Conservation (phyloP, 53 echinoderm and acorn worm genomes). For the Echinometra lucunter region DNA sequence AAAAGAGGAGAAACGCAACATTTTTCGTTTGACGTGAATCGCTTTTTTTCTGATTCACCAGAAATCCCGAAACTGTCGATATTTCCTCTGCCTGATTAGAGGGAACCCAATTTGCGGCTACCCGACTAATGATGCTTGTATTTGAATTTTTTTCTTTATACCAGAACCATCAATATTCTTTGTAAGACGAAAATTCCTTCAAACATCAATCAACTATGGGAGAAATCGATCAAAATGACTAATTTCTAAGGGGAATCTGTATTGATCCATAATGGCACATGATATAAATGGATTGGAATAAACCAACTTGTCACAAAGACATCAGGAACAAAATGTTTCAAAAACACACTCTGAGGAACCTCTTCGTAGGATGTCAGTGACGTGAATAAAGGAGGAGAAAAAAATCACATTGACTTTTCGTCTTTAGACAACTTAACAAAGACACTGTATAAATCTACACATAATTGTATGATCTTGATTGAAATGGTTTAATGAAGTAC, state of each 20-base stretch:
- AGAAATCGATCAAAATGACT: slow-evolving; percentile 24
- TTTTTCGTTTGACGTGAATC: slow-evolving; percentile 23
- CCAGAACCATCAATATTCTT: not conserved
- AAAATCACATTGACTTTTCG: not conserved
- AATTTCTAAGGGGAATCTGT: slow-evolving; percentile 22
- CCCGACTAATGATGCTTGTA: slow-evolving; percentile 49
- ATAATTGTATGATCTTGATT: not conserved
- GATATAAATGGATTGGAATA: slow-evolving; percentile 45
- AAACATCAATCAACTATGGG: slow-evolving; percentile 34
- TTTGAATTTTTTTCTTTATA: not conserved
- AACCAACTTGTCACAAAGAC: slow-evolving; percentile 5
- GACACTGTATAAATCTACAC: not conserved
- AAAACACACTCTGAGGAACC: not conserved
- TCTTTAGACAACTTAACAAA: not conserved
- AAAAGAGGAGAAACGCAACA: slow-evolving; percentile 28
- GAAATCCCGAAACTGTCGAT: slow-evolving; percentile 40
- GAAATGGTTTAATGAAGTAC: not conserved
- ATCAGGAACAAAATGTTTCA: slow-evolving; percentile 35
- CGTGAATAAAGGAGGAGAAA: not conserved
- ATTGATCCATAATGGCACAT: slow-evolving; percentile 20
- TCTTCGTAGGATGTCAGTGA: not conserved
- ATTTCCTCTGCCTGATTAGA: slow-evolving; percentile 37
- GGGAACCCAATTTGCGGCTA: slow-evolving; percentile 50
- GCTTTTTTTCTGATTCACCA: slow-evolving; percentile 33
- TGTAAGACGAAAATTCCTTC: not conserved